phyloP scores from a whole-genome alignment of 2,797 vertebrate species.

The Garrulus glandarius region DNA sequence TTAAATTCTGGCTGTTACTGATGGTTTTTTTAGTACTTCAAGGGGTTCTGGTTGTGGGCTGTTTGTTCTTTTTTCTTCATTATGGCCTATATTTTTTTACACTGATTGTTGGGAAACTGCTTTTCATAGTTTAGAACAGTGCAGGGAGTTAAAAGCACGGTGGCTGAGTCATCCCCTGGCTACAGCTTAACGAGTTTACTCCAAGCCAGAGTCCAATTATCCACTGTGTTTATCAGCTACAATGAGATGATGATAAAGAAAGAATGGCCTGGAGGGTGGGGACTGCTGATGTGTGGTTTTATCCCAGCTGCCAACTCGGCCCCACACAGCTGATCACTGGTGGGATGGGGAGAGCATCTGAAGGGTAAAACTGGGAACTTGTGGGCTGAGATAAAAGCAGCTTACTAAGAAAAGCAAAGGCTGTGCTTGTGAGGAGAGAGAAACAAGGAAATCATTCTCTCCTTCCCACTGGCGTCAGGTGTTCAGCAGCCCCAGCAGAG shows the following conservation, averaged over 20 bases:
- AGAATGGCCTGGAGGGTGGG: not conserved
- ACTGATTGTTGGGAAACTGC: not conserved
- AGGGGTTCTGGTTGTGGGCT: not conserved
- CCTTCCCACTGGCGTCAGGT: not conserved
- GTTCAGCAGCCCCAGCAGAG: not conserved
- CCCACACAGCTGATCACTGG: not conserved
- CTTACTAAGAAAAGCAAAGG: not conserved
- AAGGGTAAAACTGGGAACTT: not conserved
- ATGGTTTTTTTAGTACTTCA: not conserved
- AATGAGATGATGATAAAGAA: not conserved
- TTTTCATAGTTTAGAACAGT: not conserved
- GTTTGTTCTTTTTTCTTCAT: not conserved
- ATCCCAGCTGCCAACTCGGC: not conserved
- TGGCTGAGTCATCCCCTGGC: conserved; percentile 18
- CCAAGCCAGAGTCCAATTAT: conserved; percentile 46
- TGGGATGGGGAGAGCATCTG: not conserved
- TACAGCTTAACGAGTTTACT: conserved; percentile 40
- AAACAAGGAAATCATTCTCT: not conserved
- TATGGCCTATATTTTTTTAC: not conserved
- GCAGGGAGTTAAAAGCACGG: conserved; percentile 29
- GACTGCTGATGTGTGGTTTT: not conserved
- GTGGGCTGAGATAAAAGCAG: not conserved
- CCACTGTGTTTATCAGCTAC: not conserved
- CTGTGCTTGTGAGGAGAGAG: not conserved
- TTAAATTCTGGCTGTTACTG: not conserved